A percentile compares a stretch with the other conserved stretches of the same genome.
Evolutionary conservation across 2,888 invertebrate genomes (phyloP).

Genomic region (Gortyna flavago): DNA sequence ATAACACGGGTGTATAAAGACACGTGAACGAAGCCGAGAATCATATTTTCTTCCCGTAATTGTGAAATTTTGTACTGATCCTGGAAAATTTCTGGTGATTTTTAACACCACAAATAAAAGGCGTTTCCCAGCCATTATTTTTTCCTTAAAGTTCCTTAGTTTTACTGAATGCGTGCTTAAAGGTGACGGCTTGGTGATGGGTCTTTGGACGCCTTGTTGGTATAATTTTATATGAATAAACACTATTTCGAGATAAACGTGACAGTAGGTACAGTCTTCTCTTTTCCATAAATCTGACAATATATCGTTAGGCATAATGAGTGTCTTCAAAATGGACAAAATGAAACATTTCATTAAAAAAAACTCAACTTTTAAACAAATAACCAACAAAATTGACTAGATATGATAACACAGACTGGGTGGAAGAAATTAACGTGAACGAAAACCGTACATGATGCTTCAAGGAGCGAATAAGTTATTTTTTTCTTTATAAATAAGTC

Average conservation of each 20-base stretch:
- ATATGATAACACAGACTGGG: slow-evolving; percentile 58
- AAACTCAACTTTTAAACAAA: slow-evolving; percentile 43
- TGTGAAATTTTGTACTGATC: background rate
- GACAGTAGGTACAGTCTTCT: background rate
- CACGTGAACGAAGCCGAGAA: background rate
- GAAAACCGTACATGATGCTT: slow-evolving; percentile 1
- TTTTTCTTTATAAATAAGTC: background rate
- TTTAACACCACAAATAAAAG: background rate
- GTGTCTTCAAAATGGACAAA: slow-evolving; percentile 53
- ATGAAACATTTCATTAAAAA: slow-evolving; percentile 26
- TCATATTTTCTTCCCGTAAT: background rate
- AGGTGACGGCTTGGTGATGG: background rate
- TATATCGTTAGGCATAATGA: slow-evolving; percentile 8
- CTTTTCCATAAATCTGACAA: slow-evolving; percentile 19
- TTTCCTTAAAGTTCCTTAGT: background rate
- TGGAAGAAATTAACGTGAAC: slow-evolving; percentile 33
- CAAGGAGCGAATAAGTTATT: background rate
- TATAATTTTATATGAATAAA: background rate
- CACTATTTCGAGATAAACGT: background rate
- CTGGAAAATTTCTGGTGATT: background rate
- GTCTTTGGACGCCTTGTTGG: background rate
- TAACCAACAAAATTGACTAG: slow-evolving; percentile 63
- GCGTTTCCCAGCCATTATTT: background rate
- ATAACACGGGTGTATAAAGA: background rate
- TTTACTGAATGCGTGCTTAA: background rate